A percentile compares a stretch with the other conserved stretches of the same genome.
These are phyloP conservation scores for Lydus trimaculatus DNA, from an alignment of 2,888 invertebrate genomes.

Conservation along the genomic window DNA sequence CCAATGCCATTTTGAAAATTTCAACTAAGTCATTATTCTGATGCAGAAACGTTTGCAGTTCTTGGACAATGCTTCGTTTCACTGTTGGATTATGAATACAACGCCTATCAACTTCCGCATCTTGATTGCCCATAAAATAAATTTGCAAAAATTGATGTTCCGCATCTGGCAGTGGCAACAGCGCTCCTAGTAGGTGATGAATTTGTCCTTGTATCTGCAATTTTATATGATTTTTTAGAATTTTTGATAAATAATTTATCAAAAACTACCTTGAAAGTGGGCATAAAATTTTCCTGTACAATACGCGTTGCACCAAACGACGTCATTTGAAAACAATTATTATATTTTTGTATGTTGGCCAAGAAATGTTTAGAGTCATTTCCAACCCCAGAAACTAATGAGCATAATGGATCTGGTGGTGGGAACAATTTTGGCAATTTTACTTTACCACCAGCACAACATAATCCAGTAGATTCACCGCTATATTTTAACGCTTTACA, in stretches of 20 bases:
- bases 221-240: too few relatives aligned
- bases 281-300: conserved; percentile 13
- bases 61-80: too few relatives aligned
- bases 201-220: too few relatives aligned
- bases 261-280: too few relatives aligned
- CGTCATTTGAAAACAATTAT: conserved; percentile 26
- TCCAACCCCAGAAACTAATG: conserved; percentile 11
- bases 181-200: too few relatives aligned
- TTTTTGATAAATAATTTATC: too few relatives aligned
- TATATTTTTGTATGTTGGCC: conserved; percentile 22
- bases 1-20: conserved; percentile 7
- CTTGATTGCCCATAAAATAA: too few relatives aligned
- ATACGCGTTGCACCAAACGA: conserved; percentile 23
- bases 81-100: not conserved
- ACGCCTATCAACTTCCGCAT: conserved; percentile 17
- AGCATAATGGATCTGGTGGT: conserved; percentile 39
- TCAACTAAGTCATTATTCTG: not conserved
- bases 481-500: too few relatives aligned
- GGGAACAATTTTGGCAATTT: conserved; percentile 44
- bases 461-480: conserved; percentile 21
- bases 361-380: conserved; percentile 27
- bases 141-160: too few relatives aligned
- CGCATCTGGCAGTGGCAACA: too few relatives aligned
- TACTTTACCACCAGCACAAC: conserved; percentile 27
- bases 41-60: too few relatives aligned